phyloP scores from a whole-genome alignment of 1,140 invertebrate genomes.

The Penaeus vannamei region DNA sequence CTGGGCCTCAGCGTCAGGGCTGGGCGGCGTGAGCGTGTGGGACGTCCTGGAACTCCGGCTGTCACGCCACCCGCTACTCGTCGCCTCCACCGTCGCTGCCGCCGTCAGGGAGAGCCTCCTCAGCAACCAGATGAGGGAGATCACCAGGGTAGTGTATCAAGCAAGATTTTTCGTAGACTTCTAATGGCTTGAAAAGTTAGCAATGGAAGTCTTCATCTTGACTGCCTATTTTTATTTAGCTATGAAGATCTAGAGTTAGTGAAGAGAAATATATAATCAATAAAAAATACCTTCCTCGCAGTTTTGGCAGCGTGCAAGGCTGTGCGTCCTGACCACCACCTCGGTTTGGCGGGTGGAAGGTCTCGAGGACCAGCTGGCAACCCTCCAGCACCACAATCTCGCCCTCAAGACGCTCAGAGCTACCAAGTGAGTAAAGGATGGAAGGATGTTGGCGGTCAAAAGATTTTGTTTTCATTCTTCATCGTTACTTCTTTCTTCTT shows the following conservation, averaged over 20 bases:
- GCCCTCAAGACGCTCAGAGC: constrained; percentile 42
- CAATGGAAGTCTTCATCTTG: not conserved
- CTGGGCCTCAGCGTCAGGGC: constrained; percentile 33
- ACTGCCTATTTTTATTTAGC: not conserved
- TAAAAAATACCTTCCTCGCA: not conserved
- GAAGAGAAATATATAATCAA: no score
- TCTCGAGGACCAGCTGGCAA: constrained; percentile 40
- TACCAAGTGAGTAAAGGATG: constrained; percentile 22
- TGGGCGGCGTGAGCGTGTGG: constrained; percentile 53
- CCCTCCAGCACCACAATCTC: constrained; percentile 55
- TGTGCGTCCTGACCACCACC: constrained; percentile 4
- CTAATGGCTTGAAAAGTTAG: not conserved
- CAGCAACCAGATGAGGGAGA: constrained; percentile 43
- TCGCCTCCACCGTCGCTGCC: constrained; percentile 39
- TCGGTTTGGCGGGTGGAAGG: constrained; percentile 51
- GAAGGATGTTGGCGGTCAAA: no score
- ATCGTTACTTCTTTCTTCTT: no score
- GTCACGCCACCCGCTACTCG: constrained; percentile 46
- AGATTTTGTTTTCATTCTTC: no score
- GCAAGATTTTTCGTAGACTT: not conserved
- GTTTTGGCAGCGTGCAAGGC: constrained; percentile 52
- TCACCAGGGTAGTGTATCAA: constrained; percentile 29
- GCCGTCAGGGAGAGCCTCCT: constrained; percentile 46
- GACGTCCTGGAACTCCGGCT: constrained; percentile 55
- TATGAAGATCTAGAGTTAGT: not conserved